Evolutionary conservation across 2,797 vertebrate genomes (phyloP), one percentile per base, ranked within the genome.

Genomic region (Lagorchestes hirsutus): DNA sequence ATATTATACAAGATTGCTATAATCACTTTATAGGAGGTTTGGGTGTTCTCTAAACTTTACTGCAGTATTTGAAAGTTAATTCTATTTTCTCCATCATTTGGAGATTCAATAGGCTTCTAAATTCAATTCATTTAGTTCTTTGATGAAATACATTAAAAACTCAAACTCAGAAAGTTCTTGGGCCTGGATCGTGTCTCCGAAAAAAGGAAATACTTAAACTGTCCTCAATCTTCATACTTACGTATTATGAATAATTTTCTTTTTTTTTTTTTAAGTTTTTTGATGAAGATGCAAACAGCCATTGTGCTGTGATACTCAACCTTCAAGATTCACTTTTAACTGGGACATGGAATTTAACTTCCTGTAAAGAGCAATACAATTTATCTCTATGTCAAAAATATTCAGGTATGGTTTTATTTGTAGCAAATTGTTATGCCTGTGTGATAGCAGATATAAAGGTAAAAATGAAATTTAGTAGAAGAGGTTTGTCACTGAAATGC

Each of bases 301-400:
- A 99, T 56, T 99, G 99, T 13, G 99, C 98, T 59, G 98, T 99
- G 95, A 98, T 99, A 92, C 98, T 99, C 94, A 99, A 99, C 93
- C 98, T 99, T 97, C 98, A 98, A 24, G 98, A 98, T 95, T 99
- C 99, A 11, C 98, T 98, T 0, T 98, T 99, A 97, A 98, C 99
- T 98, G 99, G 99, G 87, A 99, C 99, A 5, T 99, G 99, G 99
- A 99, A 99, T 98, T 99, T 99, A 97, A 99, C 99, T 93, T 98
- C 99, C 96, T 99, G 99, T 96, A 95, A 97, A 74, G 98, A 99
- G 31, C 82, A 1, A 27, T 98, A 99, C 40, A 97, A 98, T 96
- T 11, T 99, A 95, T 98, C 98, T 92, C 96, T 99, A 95, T 99
- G 99, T 98, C 99, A 99, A 97, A 98, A 99, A 98, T 98, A 99